Conservation (phyloP, 1,140 invertebrate species). For the Hermetia illucens region DNA sequence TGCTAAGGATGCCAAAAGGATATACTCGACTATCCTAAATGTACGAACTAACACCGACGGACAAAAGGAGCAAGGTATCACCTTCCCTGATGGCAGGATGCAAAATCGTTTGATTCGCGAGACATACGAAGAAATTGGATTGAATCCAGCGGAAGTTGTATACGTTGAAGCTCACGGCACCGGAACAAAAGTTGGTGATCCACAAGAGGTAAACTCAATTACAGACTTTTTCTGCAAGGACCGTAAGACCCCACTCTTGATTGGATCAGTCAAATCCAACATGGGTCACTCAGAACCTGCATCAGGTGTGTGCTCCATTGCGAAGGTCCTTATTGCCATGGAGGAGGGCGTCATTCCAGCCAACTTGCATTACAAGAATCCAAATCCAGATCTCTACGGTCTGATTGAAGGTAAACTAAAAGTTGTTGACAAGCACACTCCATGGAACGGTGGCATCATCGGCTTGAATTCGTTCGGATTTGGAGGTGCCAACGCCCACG, state of each 20-base stretch:
- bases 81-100: conserved; percentile 74
- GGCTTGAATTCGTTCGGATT: conserved; percentile 95
- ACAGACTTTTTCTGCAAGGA: conserved; percentile 82
- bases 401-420: conserved; percentile 72
- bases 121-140: conserved; percentile 63
- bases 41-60: conserved; percentile 83
- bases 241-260: conserved; percentile 60
- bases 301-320: conserved; percentile 77
- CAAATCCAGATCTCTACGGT: conserved; percentile 81
- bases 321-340: conserved; percentile 85
- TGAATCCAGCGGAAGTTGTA: conserved; percentile 65
- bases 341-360: conserved; percentile 71
- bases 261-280: conserved; percentile 95
- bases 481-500: conserved; percentile 91
- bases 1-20: conserved; percentile 51
- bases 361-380: conserved; percentile 78
- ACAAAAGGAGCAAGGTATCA: conserved; percentile 77
- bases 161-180: conserved; percentile 96
- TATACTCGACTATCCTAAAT: conserved; percentile 77
- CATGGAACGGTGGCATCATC: conserved; percentile 72
- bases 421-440: conserved; percentile 65
- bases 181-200: conserved; percentile 88
- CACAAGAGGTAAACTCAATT: conserved; percentile 90
- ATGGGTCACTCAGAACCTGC: conserved; percentile 96
- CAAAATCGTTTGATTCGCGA: conserved; percentile 77